These are phyloP conservation scores for Drosophila burlai DNA, from an alignment of 1,140 invertebrate genomes.

Conservation along the genomic window DNA sequence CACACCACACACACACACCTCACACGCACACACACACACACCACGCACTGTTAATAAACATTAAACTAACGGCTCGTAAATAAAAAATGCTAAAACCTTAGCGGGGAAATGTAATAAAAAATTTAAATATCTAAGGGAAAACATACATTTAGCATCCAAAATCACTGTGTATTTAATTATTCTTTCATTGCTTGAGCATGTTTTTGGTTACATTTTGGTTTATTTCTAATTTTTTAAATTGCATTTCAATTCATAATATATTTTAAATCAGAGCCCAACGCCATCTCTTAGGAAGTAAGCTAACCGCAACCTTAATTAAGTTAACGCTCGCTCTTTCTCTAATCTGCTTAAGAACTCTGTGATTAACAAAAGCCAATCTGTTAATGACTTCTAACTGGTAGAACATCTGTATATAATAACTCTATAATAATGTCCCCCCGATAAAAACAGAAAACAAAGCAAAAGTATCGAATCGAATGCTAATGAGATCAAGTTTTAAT, in stretches of 20 bases:
- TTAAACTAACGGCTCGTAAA: conserved; percentile 67
- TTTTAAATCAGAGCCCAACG: conserved; percentile 34
- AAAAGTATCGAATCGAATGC: conserved; percentile 74
- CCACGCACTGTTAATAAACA: conserved; percentile 60
- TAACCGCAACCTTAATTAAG: conserved; percentile 34
- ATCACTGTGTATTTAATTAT: conserved; percentile 16
- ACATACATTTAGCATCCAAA: neutral
- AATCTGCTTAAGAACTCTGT: conserved; percentile 27
- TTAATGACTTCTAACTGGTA: conserved; percentile 48
- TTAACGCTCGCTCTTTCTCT: conserved; percentile 14
- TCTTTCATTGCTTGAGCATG: conserved; percentile 61
- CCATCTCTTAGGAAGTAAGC: conserved; percentile 35
- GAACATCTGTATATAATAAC: conserved; percentile 60
- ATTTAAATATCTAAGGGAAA: conserved; percentile 1
- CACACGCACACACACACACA: conserved; percentile 29
- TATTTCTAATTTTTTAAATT: conserved; percentile 17
- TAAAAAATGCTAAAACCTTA: conserved; percentile 27
- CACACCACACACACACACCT: conserved; percentile 44
- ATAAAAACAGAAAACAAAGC: conserved; percentile 33
- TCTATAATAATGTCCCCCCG: conserved; percentile 20
- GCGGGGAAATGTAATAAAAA: conserved; percentile 20
- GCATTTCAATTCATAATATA: conserved; percentile 43
- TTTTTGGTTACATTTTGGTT: conserved; percentile 45
- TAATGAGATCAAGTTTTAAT: conserved; percentile 65
- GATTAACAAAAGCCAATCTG: conserved; percentile 22